Percentiles rank a stretch among this genome's conserved stretches.
Conservation (phyloP, 2,113 vertebrate genomes). For the Cryptomyrus ogoouensis region DNA sequence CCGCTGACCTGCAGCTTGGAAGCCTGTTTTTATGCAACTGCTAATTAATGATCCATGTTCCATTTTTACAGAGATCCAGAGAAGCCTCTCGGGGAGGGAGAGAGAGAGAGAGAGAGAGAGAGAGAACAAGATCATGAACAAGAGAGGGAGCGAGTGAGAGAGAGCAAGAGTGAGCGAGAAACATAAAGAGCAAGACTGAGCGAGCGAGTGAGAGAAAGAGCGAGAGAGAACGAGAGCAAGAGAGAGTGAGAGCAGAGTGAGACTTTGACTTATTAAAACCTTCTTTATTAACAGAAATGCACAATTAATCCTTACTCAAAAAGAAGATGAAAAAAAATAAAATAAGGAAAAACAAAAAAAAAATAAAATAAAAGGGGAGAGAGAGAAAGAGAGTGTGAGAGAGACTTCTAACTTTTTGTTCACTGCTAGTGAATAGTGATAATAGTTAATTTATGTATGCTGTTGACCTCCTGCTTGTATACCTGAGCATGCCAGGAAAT, state of each 20-base stretch:
- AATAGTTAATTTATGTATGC: neutral
- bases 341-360: too few species aligned
- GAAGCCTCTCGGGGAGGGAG: neutral
- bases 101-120: neutral
- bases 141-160: neutral
- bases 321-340: too few species aligned
- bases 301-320: too few species aligned
- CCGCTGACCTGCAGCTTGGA: neutral
- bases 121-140: too few species aligned
- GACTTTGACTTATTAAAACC: neutral
- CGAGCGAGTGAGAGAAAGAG: too few species aligned
- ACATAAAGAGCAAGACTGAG: neutral
- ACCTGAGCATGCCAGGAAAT: neutral
- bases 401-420: neutral
- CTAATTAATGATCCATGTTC: constrained; percentile 5
- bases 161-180: neutral
- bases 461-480: neutral
- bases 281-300: too few species aligned
- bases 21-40: neutral
- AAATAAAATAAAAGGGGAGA: neutral
- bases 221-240: neutral
- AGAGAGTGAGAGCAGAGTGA: neutral
- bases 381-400: neutral
- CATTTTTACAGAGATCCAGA: neutral
- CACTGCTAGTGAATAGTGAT: neutral